These are phyloP conservation scores for Rhadina sibilatrix DNA, from an alignment of 2,113 vertebrate species.

Conservation along the genomic window DNA sequence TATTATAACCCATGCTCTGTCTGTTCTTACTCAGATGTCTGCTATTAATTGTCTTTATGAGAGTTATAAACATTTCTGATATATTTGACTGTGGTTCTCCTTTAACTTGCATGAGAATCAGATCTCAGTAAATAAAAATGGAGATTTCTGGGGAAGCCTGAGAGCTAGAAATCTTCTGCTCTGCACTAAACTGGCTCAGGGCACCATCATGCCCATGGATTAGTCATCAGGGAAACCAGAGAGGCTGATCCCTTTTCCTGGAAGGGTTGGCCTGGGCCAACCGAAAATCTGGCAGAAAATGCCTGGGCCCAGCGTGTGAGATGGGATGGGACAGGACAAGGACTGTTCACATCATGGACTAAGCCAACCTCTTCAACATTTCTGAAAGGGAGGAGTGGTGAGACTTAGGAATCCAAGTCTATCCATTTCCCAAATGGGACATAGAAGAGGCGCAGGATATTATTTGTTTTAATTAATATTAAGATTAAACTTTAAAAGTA, in stretches of 20 bases:
- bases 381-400: neutral
- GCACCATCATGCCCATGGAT: accelerated
- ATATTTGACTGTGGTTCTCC: neutral
- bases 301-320: neutral
- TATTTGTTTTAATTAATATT: neutral
- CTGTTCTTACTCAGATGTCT: neutral
- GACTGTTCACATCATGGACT: neutral
- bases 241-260: neutral
- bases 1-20: neutral
- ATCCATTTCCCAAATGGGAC: neutral
- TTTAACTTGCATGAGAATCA: neutral
- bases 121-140: neutral
- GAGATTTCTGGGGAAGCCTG: neutral
- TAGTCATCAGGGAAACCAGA: neutral
- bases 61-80: neutral
- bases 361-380: neutral
- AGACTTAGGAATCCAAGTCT: neutral
- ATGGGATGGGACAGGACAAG: neutral
- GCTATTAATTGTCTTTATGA: neutral
- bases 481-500: neutral
- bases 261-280: neutral
- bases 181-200: neutral
- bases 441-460: neutral
- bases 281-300: neutral
- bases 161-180: neutral